Percentiles rank a stretch among this genome's conserved stretches.
Conservation (phyloP, 2,113 vertebrate species). For the Hemiscyllium ocellatum region DNA sequence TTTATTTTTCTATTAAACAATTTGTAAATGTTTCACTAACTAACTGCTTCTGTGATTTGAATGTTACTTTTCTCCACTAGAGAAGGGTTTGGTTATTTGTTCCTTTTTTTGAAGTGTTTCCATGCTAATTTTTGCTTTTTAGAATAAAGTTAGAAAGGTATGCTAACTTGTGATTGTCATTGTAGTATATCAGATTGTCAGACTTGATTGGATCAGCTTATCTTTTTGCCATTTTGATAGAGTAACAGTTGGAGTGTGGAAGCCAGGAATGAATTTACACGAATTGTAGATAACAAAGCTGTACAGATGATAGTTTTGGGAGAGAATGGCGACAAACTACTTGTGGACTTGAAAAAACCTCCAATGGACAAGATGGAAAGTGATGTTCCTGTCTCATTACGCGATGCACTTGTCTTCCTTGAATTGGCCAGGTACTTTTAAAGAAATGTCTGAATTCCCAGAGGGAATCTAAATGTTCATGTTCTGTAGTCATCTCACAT, state of each 20-base stretch:
- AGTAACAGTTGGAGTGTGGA: conserved; percentile 66
- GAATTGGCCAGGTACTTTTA: conserved; percentile 73
- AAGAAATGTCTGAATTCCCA: not conserved
- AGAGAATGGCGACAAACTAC: conserved; percentile 65
- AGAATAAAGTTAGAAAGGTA: not conserved
- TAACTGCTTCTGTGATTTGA: not conserved
- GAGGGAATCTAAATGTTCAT: not conserved
- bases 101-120: not conserved
- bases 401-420: conserved; percentile 75
- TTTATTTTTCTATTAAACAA: not conserved
- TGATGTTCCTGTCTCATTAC: conserved; percentile 67
- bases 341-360: conserved; percentile 81
- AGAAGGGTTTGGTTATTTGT: not conserved
- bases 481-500: not conserved
- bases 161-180: no score
- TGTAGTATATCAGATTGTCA: no score
- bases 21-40: not conserved
- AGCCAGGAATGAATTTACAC: conserved; percentile 61
- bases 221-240: conserved; percentile 48
- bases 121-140: not conserved
- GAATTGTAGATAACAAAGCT: conserved; percentile 63
- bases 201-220: not conserved
- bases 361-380: conserved; percentile 57
- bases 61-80: not conserved
- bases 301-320: conserved; percentile 69